These are phyloP conservation scores for Coturnix japonica DNA, from an alignment of 2,113 vertebrate species.

Conservation along the genomic window DNA sequence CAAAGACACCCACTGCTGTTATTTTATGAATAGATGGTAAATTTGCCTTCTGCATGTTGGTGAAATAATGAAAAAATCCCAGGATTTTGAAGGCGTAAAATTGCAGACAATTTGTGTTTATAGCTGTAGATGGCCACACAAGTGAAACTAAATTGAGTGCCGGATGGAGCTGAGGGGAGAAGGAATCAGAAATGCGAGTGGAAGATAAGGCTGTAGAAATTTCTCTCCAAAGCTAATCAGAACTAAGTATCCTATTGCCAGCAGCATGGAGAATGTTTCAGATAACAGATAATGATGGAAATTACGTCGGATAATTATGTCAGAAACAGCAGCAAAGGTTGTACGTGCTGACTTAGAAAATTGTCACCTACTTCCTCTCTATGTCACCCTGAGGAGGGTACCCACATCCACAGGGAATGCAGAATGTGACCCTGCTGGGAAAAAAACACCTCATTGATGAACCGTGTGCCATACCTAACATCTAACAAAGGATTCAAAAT, in stretches of 20 bases:
- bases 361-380: background rate
- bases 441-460: background rate
- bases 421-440: background rate
- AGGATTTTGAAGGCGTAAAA: slow-evolving; percentile 42
- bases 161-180: background rate
- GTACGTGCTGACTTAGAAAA: background rate
- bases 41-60: background rate
- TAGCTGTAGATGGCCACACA: background rate
- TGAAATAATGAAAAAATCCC: slow-evolving; percentile 30
- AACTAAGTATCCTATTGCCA: background rate
- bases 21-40: background rate
- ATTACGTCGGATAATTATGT: background rate
- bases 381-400: background rate
- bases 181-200: background rate
- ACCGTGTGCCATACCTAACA: background rate
- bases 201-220: background rate
- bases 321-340: background rate
- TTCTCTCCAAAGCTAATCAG: background rate
- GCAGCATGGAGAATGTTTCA: background rate
- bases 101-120: slow-evolving; percentile 37
- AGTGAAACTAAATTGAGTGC: slow-evolving; percentile 9
- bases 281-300: background rate
- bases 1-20: background rate
- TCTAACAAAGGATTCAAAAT: background rate
- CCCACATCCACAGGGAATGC: background rate